A percentile compares a stretch with the other conserved stretches of the same genome.
These are phyloP conservation scores for Sinocyclocheilus maitianheensis DNA, from an alignment of 2,113 vertebrate genomes.

Conservation along the genomic window DNA sequence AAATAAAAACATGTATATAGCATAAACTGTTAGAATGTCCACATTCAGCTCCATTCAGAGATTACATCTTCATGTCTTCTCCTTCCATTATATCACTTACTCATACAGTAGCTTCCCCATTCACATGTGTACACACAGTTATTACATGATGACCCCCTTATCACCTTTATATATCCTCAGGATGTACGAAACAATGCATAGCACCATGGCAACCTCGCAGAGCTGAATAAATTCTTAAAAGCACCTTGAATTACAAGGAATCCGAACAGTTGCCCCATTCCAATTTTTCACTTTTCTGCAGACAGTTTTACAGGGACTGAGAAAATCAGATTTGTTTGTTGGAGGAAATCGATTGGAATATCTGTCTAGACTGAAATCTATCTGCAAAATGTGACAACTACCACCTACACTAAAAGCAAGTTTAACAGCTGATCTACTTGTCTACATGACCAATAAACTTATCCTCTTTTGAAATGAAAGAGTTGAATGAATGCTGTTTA, in stretches of 20 bases:
- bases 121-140: neutral
- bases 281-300: neutral
- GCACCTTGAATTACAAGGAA: neutral
- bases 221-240: too few species aligned
- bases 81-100: neutral
- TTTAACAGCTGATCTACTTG: constrained; percentile 42
- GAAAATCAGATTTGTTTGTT: neutral
- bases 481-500: neutral
- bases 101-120: neutral
- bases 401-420: constrained; percentile 4
- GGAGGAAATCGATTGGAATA: neutral
- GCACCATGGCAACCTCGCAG: too few species aligned
- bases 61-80: neutral
- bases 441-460: constrained; percentile 14
- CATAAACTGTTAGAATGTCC: neutral
- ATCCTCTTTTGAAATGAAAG: constrained; percentile 4
- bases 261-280: neutral
- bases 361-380: neutral
- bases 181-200: too few species aligned
- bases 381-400: neutral
- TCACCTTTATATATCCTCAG: too few species aligned
- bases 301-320: neutral
- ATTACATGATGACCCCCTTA: too few species aligned
- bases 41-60: constrained; percentile 43
- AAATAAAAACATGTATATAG: constrained; percentile 42